These are phyloP conservation scores for Leucophenga varia DNA, from an alignment of 1,140 invertebrate species.

Conservation along the genomic window DNA sequence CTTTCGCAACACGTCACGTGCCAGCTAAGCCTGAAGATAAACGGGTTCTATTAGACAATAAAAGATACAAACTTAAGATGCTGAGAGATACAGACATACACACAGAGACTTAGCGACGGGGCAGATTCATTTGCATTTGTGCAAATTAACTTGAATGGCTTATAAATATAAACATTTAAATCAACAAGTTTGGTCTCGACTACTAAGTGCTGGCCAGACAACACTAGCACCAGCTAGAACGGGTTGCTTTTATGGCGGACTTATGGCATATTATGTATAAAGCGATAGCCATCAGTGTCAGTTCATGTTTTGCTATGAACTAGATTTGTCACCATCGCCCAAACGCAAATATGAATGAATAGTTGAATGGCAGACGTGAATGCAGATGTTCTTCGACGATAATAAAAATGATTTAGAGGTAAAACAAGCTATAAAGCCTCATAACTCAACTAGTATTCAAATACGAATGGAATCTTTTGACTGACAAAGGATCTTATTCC, in stretches of 20 bases:
- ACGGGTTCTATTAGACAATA: constrained; percentile 27
- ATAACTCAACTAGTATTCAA: too few relatives aligned
- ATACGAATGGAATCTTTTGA: too few relatives aligned
- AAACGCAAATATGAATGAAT: constrained; percentile 22
- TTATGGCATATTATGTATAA: constrained; percentile 22
- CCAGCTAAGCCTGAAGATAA: constrained; percentile 10
- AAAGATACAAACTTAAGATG: too few relatives aligned
- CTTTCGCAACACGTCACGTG: constrained; percentile 8
- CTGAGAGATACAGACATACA: constrained; percentile 19
- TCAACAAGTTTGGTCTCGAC: constrained; percentile 21
- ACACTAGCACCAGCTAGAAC: constrained; percentile 7
- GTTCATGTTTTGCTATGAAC: constrained; percentile 26
- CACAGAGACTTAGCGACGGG: constrained; percentile 17
- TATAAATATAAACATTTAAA: constrained; percentile 51
- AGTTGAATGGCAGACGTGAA: not conserved
- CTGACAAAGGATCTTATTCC: too few relatives aligned
- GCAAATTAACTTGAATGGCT: constrained; percentile 45
- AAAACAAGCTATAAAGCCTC: too few relatives aligned
- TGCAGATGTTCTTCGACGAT: too few relatives aligned
- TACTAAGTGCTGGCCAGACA: constrained; percentile 26
- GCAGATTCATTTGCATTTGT: constrained; percentile 47
- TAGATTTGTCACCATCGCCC: constrained; percentile 26
- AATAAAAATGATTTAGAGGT: too few relatives aligned
- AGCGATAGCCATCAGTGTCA: constrained; percentile 24
- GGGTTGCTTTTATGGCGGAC: constrained; percentile 11